These are phyloP conservation scores for Glareola pratincola DNA, from an alignment of 2,113 vertebrate species.

Conservation along the genomic window DNA sequence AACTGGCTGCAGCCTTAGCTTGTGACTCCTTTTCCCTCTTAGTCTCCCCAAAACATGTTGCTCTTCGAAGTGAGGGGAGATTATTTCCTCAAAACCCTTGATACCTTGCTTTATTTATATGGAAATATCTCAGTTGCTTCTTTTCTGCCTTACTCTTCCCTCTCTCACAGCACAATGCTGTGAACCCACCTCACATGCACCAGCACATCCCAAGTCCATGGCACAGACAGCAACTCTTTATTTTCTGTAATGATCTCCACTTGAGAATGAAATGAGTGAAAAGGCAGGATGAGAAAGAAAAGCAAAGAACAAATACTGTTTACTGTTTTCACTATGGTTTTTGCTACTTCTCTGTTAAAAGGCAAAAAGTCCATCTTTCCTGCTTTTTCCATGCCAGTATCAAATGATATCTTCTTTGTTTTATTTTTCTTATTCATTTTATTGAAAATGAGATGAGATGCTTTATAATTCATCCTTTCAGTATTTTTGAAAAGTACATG, in stretches of 20 bases:
- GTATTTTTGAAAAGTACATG: not conserved
- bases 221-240: not conserved
- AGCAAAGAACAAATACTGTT: not conserved
- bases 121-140: not conserved
- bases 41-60: not conserved
- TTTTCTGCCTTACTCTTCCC: not conserved
- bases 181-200: not conserved
- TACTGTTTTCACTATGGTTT: not conserved
- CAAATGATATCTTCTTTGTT: not conserved
- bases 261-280: not conserved
- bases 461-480: not conserved
- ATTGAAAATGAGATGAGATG: not conserved
- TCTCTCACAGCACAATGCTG: not conserved
- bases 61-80: not conserved
- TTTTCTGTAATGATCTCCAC: not conserved
- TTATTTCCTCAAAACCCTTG: not conserved
- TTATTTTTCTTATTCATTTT: not conserved
- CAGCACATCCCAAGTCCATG: not conserved
- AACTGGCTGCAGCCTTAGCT: not conserved
- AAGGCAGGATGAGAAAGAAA: not conserved
- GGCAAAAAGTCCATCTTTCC: not conserved
- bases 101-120: not conserved
- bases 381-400: not conserved
- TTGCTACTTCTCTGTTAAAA: not conserved
- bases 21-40: not conserved